phyloP scores from a whole-genome alignment of 2,888 invertebrate species.

The Athetis lepigone region DNA sequence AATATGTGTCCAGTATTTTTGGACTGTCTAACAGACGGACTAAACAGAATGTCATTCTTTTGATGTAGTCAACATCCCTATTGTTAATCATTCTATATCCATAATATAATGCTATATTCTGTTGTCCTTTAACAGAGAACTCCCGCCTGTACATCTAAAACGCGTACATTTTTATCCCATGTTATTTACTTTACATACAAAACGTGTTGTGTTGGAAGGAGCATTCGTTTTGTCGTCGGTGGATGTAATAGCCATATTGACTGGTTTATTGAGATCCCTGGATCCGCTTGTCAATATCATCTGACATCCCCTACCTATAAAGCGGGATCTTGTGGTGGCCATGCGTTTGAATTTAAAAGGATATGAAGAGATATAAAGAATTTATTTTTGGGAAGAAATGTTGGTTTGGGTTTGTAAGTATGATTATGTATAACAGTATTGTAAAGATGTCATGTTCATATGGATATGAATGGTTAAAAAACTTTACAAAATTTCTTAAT shows the following conservation, averaged over 20 bases:
- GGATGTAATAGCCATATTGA: constrained; percentile 45
- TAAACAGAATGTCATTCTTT: too few relatives aligned
- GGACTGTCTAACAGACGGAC: too few relatives aligned
- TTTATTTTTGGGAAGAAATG: constrained; percentile 11
- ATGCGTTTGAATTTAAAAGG: constrained; percentile 32
- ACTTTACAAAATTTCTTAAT: too few relatives aligned
- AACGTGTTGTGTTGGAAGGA: constrained; percentile 31
- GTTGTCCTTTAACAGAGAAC: too few relatives aligned
- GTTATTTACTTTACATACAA: constrained; percentile 23
- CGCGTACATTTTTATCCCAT: not conserved
- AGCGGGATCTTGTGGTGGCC: constrained; percentile 38
- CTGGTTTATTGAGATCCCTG: constrained; percentile 60
- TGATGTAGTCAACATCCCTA: too few relatives aligned
- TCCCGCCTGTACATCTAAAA: too few relatives aligned
- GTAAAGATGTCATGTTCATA: too few relatives aligned
- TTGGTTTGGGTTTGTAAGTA: not conserved
- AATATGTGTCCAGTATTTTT: too few relatives aligned
- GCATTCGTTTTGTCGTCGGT: constrained; percentile 18
- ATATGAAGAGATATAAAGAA: constrained; percentile 10
- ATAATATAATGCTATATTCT: too few relatives aligned
- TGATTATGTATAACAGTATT: too few relatives aligned
- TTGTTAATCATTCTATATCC: too few relatives aligned
- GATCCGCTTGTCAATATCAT: constrained; percentile 62
- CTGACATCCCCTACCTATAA: constrained; percentile 50
- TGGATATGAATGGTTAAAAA: too few relatives aligned